Evolutionary conservation across 2,888 invertebrate genomes (phyloP), one percentile per base, ranked within the genome.

Genomic region (Aspidapion aeneum): DNA sequence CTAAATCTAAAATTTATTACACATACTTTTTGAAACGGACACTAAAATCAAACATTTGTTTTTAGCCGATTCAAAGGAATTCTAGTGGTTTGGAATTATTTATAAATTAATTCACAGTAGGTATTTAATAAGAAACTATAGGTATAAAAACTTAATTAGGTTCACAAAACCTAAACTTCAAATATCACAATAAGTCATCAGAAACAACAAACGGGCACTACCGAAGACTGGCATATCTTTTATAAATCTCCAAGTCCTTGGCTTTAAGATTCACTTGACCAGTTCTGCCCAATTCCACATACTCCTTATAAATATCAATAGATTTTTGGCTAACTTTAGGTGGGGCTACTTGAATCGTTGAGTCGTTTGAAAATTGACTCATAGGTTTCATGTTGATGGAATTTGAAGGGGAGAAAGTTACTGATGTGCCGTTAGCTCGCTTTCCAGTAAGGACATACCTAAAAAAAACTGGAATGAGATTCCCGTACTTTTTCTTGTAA

Each of bases 371-470:
- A 76, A 90, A 87, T 0, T 85, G 84, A 73, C 87, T 87, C 73
- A 84, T 83, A 16, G 87, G 86, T 1, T 87, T 85, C 74, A 88
- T 77, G 67, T 84, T 84, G 1, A 84, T 81, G 12, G 77, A 75
- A 57, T 79, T 71, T 58, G 78, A 78, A 61, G 82, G 83, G 52
- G 83, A 80, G 61, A 83, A 83, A 1, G 80, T 81, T 56, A 82
- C 80, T 63, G 74, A 71, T 2, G 77, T 77, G 49, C 79, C 78
- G 68, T 84, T 86, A 0, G 89, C 88, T 68, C 86, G 86, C 18
- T 84, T 83, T 65, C 86, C 87, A 66, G 87, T 85, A 71, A 87
- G 82, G 18, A 88, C 87, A 74, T 87, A 89, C 73, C 89, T 89
- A 73, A 54, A 78, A 77, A 63, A 66, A 61, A 58, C 63, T 35